Conservation (phyloP, 2,888 invertebrate species). For the Troides helena region DNA sequence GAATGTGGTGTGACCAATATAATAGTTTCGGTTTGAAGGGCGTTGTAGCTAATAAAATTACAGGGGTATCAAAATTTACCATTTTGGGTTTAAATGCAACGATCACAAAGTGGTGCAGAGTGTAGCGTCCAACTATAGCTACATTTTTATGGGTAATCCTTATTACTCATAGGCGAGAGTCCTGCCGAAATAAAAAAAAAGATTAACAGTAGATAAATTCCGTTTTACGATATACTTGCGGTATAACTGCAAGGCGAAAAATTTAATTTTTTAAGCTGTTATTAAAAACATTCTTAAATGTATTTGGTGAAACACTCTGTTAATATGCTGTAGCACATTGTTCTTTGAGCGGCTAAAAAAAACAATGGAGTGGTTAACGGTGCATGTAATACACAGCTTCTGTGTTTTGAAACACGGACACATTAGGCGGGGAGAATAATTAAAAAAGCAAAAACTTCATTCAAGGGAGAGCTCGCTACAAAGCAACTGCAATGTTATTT, state of each 20-base stretch:
- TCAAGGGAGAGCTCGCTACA: slow-evolving; percentile 9
- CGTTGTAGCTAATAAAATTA: too few relatives aligned
- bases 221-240: too few relatives aligned
- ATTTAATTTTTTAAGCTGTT: neutral
- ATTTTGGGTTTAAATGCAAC: too few relatives aligned
- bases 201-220: too few relatives aligned
- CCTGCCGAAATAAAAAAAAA: too few relatives aligned
- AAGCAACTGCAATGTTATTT: slow-evolving; percentile 21
- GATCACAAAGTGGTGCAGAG: too few relatives aligned
- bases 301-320: slow-evolving; percentile 13
- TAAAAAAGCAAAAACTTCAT: slow-evolving; percentile 23
- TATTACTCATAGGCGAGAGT: too few relatives aligned
- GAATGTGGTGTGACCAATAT: too few relatives aligned
- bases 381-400: slow-evolving; percentile 29
- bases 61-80: too few relatives aligned
- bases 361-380: slow-evolving; percentile 30
- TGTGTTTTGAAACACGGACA: slow-evolving; percentile 30
- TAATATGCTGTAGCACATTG: slow-evolving; percentile 24
- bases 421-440: slow-evolving; percentile 27
- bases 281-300: slow-evolving; percentile 5
- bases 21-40: too few relatives aligned
- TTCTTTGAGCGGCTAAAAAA: slow-evolving; percentile 24
- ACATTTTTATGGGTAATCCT: too few relatives aligned
- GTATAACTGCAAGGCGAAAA: neutral
- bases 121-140: too few relatives aligned